Conservation (phyloP, 2,797 vertebrate genomes). For the Meriones psammophilus region DNA sequence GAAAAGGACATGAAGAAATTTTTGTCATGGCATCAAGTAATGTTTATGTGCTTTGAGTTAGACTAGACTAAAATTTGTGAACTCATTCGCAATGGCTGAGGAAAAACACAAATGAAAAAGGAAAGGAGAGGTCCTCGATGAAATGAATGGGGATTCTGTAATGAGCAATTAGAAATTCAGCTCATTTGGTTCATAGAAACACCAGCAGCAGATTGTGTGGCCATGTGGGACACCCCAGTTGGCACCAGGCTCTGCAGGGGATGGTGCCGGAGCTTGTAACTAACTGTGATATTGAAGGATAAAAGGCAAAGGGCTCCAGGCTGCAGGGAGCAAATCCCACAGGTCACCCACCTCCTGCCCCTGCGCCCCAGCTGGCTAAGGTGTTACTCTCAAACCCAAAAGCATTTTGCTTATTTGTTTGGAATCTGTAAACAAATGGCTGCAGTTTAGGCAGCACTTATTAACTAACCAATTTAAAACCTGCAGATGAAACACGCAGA, state of each 20-base stretch:
- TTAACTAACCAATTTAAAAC: neutral
- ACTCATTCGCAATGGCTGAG: neutral
- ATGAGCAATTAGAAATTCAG: conserved; percentile 63
- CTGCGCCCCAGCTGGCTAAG: neutral
- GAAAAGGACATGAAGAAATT: conserved; percentile 32
- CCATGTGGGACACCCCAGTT: conserved; percentile 58
- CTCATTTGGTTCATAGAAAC: conserved; percentile 65
- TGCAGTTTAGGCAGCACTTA: conserved; percentile 9
- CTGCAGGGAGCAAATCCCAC: conserved; percentile 5
- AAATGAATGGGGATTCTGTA: conserved; percentile 40
- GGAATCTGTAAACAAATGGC: conserved; percentile 32
- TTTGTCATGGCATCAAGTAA: conserved; percentile 59
- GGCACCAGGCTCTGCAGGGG: conserved; percentile 31
- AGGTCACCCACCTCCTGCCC: neutral
- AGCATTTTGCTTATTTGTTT: conserved; percentile 30
- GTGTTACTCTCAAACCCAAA: neutral
- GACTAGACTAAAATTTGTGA: conserved; percentile 51
- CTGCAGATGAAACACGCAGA: neutral
- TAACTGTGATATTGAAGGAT: neutral
- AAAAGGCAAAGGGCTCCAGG: conserved; percentile 22
- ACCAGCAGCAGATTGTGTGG: conserved; percentile 67
- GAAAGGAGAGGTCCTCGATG: conserved; percentile 29
- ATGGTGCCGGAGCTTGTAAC: conserved; percentile 8
- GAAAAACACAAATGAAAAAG: conserved; percentile 10
- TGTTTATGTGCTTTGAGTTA: conserved; percentile 35